phyloP scores from a whole-genome alignment of 2,797 vertebrate genomes.

The Scleropages formosus region DNA sequence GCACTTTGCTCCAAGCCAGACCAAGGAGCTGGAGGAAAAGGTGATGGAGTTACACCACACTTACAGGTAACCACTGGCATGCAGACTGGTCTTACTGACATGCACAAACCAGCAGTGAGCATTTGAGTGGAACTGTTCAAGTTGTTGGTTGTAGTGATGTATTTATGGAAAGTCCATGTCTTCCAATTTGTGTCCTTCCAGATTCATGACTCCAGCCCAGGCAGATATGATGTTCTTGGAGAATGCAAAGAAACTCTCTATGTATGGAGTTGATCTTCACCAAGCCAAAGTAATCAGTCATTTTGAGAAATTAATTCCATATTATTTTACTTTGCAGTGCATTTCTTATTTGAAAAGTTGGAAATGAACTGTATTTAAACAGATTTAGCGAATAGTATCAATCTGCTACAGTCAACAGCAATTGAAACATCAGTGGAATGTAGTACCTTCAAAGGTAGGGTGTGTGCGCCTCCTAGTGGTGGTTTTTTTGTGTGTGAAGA shows the following conservation, averaged over 20 bases:
- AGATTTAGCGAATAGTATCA: conserved; percentile 54
- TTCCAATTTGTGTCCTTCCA: conserved; percentile 49
- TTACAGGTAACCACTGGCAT: conserved; percentile 71
- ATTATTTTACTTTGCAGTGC: too few relatives aligned
- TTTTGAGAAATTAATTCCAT: conserved; percentile 1
- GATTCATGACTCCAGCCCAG: conserved; percentile 93
- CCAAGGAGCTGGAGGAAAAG: conserved; percentile 90
- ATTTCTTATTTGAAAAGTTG: too few relatives aligned
- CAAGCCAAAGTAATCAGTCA: conserved; percentile 83
- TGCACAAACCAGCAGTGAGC: not conserved
- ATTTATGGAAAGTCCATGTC: not conserved
- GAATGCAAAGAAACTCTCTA: conserved; percentile 91
- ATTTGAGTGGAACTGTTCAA: not conserved
- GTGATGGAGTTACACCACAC: conserved; percentile 91
- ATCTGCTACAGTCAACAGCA: conserved; percentile 39
- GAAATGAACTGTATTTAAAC: not conserved
- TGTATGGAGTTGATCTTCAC: conserved; percentile 97
- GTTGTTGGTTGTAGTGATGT: not conserved
- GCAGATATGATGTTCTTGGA: conserved; percentile 94
- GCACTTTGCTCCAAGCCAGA: conserved; percentile 86
- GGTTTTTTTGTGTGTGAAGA: conserved; percentile 37
- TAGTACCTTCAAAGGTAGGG: not conserved
- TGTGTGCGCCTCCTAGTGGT: conserved; percentile 56
- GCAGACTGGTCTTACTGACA: not conserved
- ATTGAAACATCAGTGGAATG: not conserved